Evolutionary conservation across 2,888 invertebrate species (phyloP).

Genomic region (Pollenia angustigena): DNA sequence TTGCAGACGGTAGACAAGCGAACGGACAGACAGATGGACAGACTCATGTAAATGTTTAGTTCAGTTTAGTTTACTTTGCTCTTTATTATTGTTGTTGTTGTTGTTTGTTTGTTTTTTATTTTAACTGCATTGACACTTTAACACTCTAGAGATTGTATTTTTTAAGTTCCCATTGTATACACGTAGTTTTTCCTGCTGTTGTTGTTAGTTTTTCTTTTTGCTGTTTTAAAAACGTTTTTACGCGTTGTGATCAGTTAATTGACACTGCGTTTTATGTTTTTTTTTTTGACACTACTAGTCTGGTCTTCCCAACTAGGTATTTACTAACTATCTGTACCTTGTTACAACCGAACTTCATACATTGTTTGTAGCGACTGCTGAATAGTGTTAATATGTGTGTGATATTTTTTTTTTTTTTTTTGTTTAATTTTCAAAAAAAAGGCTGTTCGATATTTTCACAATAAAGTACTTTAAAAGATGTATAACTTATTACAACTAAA

Average conservation of each 20-base stretch:
- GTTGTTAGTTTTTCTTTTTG: constrained; percentile 9
- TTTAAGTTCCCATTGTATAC: constrained; percentile 46
- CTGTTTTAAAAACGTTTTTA: constrained; percentile 52
- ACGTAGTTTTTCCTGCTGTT: constrained; percentile 20
- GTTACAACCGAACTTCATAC: not conserved
- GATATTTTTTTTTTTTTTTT: too few species aligned
- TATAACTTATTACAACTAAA: constrained; percentile 25
- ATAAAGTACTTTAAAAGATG: constrained; percentile 31
- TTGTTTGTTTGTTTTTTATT: constrained; percentile 15
- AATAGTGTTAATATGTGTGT: not conserved
- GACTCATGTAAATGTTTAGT: constrained; percentile 66
- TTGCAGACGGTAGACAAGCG: constrained; percentile 19
- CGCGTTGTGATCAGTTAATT: constrained; percentile 69
- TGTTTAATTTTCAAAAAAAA: too few species aligned
- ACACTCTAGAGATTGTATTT: constrained; percentile 67
- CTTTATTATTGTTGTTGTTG: constrained; percentile 44
- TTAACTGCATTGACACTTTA: constrained; percentile 72
- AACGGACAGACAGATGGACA: not conserved
- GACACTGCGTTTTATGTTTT: constrained; percentile 44
- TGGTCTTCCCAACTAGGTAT: not conserved
- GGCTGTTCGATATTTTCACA: constrained; percentile 30
- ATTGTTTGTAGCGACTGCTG: constrained; percentile 1
- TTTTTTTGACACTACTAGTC: constrained; percentile 16
- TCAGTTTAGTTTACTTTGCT: constrained; percentile 49
- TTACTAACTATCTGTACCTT: not conserved